Evolutionary conservation across 2,113 vertebrate genomes (phyloP).

Genomic region (Callaeas wilsoni): DNA sequence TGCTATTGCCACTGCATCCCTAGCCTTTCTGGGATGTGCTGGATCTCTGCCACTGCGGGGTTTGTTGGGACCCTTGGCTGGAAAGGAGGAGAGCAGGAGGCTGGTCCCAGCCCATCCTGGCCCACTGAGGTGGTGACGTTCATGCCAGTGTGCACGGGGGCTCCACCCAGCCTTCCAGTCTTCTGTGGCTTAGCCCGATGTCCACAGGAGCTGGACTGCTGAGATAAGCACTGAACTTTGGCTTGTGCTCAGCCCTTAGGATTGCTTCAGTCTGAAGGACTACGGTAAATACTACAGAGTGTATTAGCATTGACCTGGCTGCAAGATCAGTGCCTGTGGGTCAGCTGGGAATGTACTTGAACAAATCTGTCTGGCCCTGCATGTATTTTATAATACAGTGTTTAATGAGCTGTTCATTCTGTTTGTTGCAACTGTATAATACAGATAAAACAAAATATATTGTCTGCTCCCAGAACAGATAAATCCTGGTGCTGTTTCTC

Average conservation of each 20-base stretch:
- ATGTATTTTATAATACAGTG: background rate
- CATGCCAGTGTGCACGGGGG: background rate
- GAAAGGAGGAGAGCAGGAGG: background rate
- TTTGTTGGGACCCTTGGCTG: background rate
- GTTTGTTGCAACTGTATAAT: background rate
- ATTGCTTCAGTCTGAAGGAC: background rate
- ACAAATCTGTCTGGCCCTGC: background rate
- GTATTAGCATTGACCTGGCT: background rate
- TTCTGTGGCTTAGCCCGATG: background rate
- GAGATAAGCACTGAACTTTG: background rate
- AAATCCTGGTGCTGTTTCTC: background rate
- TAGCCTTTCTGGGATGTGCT: background rate
- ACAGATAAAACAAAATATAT: background rate
- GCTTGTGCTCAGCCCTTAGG: background rate
- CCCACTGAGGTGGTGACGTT: accelerated
- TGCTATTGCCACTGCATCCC: background rate
- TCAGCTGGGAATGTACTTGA: background rate
- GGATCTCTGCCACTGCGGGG: background rate
- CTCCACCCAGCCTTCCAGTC: background rate
- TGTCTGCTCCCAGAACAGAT: background rate
- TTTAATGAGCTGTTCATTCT: background rate
- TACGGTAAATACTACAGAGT: background rate
- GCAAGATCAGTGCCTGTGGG: background rate
- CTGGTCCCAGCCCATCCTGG: background rate
- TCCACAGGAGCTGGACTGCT: background rate